Conservation (phyloP, 2,797 vertebrate genomes). For the Hoplostethus mediterraneus region DNA sequence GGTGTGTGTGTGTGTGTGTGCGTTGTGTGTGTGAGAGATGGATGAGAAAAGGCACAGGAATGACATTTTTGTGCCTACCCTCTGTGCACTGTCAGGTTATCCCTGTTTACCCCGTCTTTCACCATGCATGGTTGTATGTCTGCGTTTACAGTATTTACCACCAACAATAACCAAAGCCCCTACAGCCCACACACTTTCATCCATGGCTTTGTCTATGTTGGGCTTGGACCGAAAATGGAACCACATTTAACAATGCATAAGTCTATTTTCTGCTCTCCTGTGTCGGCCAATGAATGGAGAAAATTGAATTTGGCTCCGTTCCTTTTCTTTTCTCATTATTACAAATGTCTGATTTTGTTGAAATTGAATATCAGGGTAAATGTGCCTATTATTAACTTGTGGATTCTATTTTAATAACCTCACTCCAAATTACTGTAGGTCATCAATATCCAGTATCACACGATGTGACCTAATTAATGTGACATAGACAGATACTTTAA, state of each 20-base stretch:
- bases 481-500: constrained; percentile 65
- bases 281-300: constrained; percentile 26
- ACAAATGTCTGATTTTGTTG: constrained; percentile 50
- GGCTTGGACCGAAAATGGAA: constrained; percentile 39
- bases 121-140: neutral
- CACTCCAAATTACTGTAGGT: constrained; percentile 38
- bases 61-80: no score
- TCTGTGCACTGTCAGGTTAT: no score
- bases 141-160: neutral
- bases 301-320: constrained; percentile 27
- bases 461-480: constrained; percentile 67
- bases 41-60: no score
- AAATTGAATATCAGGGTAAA: constrained; percentile 52
- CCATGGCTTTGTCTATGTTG: constrained; percentile 14
- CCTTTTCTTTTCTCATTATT: constrained; percentile 42
- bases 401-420: constrained; percentile 70
- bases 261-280: constrained; percentile 31
- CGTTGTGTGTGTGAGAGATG: no score
- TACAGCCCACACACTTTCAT: constrained; percentile 5
- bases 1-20: no score
- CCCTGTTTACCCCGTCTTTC: no score
- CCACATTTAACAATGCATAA: constrained; percentile 15
- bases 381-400: constrained; percentile 67
- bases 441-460: constrained; percentile 49
- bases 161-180: neutral